Conservation (phyloP, 2,113 vertebrate genomes). For the Urocolius indicus region DNA sequence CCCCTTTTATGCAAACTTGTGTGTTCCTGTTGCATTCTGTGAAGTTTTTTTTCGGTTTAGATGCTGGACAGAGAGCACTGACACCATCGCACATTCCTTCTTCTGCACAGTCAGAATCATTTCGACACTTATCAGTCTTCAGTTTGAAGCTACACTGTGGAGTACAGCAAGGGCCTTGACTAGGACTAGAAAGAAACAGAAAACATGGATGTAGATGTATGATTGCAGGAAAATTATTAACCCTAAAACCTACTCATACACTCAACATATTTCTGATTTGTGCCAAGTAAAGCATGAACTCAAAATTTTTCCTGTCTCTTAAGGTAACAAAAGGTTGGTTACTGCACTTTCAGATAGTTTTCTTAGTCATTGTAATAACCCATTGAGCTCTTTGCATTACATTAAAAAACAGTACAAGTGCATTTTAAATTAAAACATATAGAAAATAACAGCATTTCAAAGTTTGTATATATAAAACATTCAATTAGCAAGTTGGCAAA, state of each 20-base stretch:
- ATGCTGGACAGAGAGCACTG: conserved; percentile 86
- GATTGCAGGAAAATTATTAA: background rate
- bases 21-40: conserved; percentile 89
- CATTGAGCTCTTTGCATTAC: background rate
- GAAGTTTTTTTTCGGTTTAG: conserved; percentile 86
- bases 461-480: background rate
- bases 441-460: background rate
- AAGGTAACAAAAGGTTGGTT: background rate
- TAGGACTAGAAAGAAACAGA: conserved; percentile 81
- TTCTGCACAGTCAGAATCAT: conserved; percentile 88
- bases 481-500: background rate
- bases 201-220: background rate
- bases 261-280: background rate
- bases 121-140: conserved; percentile 78
- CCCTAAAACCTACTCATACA: background rate
- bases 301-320: background rate
- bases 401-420: background rate
- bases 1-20: conserved; percentile 96
- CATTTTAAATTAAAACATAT: background rate
- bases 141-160: conserved; percentile 79
- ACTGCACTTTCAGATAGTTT: background rate
- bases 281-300: background rate
- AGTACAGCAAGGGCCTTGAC: conserved; percentile 94
- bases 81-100: conserved; percentile 85
- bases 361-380: background rate